Conservation (phyloP, 2,113 vertebrate genomes). For the Xenotilapia caudafasciata region DNA sequence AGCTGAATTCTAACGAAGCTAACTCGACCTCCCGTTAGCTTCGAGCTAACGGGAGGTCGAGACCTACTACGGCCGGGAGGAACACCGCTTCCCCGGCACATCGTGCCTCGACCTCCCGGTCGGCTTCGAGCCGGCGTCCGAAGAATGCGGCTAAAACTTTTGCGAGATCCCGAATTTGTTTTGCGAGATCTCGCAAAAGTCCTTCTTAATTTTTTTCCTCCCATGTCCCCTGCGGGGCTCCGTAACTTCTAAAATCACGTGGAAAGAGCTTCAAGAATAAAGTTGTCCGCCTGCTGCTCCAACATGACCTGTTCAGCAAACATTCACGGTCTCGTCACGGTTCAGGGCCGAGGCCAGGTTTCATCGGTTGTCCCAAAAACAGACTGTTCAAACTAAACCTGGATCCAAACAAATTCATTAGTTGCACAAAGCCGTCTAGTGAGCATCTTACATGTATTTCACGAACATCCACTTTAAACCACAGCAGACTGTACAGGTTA, state of each 20-base stretch:
- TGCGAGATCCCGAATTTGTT: too few species aligned
- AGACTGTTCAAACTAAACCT: neutral
- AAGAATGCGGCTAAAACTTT: too few species aligned
- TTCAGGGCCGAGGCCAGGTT: neutral
- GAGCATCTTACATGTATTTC: neutral
- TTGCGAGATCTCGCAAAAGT: too few species aligned
- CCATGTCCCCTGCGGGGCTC: too few species aligned
- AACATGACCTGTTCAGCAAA: neutral
- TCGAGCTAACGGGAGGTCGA: too few species aligned
- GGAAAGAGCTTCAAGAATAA: neutral
- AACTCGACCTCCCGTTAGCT: too few species aligned
- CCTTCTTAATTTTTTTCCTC: too few species aligned
- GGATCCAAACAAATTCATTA: neutral
- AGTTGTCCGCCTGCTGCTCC: neutral
- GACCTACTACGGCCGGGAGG: too few species aligned
- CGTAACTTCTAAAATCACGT: neutral
- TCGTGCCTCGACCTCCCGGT: too few species aligned
- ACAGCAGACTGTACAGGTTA: neutral
- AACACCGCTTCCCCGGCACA: too few species aligned
- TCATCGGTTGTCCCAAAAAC: neutral
- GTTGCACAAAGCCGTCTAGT: neutral
- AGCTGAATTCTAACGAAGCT: too few species aligned
- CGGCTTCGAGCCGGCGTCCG: too few species aligned
- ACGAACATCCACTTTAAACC: neutral
- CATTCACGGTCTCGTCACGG: rapidly evolving